phyloP scores from a whole-genome alignment of 2,797 vertebrate species.

The Danio choprae region DNA sequence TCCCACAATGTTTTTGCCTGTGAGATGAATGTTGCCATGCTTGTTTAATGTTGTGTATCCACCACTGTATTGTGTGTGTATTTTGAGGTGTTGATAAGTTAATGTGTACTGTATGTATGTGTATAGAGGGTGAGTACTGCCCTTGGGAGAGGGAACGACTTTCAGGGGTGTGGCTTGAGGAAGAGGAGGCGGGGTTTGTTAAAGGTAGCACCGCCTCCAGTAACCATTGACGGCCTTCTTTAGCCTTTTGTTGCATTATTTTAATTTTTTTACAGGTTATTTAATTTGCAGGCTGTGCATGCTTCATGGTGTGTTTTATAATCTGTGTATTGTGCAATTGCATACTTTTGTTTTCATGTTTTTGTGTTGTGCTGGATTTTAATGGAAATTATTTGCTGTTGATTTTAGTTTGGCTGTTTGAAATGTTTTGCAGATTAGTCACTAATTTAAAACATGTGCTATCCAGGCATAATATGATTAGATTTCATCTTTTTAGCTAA shows the following conservation, averaged over 20 bases:
- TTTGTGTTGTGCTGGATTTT: slow-evolving; percentile 13
- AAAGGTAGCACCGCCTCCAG: slow-evolving; percentile 78
- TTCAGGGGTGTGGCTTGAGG: slow-evolving; percentile 84
- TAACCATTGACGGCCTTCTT: background rate
- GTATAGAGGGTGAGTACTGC: slow-evolving; percentile 89
- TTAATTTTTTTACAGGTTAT: slow-evolving; percentile 16
- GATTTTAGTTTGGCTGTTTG: slow-evolving; percentile 13
- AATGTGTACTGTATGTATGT: slow-evolving; percentile 76
- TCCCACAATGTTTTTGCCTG: slow-evolving; percentile 6
- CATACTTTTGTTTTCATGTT: background rate
- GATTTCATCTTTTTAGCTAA: background rate
- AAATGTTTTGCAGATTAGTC: background rate
- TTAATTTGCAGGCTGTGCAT: slow-evolving; percentile 41
- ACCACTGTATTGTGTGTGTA: slow-evolving; percentile 68
- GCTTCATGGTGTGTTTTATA: slow-evolving; percentile 1
- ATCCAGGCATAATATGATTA: background rate
- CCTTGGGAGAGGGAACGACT: slow-evolving; percentile 85
- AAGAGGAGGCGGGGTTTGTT: slow-evolving; percentile 83
- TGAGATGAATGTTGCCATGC: slow-evolving; percentile 64
- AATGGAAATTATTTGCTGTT: background rate
- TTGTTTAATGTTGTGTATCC: slow-evolving; percentile 51
- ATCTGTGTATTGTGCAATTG: background rate
- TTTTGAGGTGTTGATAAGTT: slow-evolving; percentile 70
- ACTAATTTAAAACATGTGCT: background rate
- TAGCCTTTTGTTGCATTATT: slow-evolving; percentile 23